phyloP scores from a whole-genome alignment of 2,797 vertebrate genomes.

The Ibycter americanus region DNA sequence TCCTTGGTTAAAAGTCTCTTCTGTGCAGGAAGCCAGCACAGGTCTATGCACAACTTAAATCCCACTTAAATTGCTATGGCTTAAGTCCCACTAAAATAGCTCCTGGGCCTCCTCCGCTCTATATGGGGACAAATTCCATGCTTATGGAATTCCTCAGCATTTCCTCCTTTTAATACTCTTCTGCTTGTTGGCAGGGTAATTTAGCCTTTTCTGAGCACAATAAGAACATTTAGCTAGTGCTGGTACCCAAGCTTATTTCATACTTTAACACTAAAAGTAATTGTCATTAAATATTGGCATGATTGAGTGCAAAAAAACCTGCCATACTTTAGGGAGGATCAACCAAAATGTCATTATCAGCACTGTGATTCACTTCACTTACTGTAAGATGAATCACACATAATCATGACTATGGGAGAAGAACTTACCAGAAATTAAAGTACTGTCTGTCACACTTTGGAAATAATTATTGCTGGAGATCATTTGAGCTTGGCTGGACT shows the following conservation, averaged over 20 bases:
- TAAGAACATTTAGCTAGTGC: not conserved
- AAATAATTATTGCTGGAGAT: not conserved
- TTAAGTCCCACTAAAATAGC: conserved; percentile 39
- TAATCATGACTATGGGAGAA: not conserved
- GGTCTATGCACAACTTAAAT: not conserved
- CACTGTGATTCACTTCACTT: not conserved
- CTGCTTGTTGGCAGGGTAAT: not conserved
- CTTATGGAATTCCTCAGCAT: conserved; percentile 20
- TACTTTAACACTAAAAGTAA: not conserved
- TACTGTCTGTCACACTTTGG: not conserved
- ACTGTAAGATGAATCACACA: not conserved
- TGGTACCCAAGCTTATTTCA: not conserved
- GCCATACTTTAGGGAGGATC: not conserved
- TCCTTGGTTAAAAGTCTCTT: not conserved
- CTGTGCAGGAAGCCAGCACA: not conserved
- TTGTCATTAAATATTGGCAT: not conserved
- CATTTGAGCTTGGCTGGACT: not conserved
- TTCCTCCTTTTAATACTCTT: not conserved
- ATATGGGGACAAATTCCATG: not conserved
- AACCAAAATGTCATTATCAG: not conserved
- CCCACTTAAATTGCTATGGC: conserved; percentile 44
- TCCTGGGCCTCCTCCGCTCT: not conserved
- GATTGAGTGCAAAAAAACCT: not conserved
- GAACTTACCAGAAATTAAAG: not conserved
- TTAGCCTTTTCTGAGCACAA: not conserved